phyloP scores from a whole-genome alignment of 2,888 invertebrate genomes.

The Andrena flavipes region DNA sequence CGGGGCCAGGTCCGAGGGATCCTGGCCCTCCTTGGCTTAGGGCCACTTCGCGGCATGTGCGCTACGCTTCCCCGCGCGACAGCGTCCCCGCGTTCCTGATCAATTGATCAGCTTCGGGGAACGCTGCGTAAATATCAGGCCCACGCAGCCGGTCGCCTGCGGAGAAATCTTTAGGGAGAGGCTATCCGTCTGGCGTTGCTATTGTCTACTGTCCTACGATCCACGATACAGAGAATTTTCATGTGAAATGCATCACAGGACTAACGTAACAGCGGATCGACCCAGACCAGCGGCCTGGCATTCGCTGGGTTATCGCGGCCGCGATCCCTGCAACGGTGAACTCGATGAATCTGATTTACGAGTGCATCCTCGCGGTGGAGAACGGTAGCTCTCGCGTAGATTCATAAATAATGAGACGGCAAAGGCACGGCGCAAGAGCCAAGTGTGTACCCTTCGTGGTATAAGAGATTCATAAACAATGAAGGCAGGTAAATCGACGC shows the following conservation, averaged over 20 bases:
- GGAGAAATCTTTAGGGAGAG: constrained; percentile 4
- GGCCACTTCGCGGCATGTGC: constrained; percentile 33
- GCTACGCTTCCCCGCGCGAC: constrained; percentile 37
- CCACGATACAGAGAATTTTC: no score
- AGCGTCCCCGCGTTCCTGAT: constrained; percentile 44
- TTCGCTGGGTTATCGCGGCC: constrained; percentile 43
- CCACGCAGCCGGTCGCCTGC: constrained; percentile 7
- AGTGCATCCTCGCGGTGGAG: constrained; percentile 41
- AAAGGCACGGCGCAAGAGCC: background rate
- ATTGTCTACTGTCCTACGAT: no score
- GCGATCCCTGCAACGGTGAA: constrained; percentile 51
- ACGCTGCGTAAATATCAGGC: constrained; percentile 46
- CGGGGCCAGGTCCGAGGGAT: constrained; percentile 1
- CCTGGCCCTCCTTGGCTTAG: constrained; percentile 9
- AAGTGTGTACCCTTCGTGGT: constrained; percentile 25
- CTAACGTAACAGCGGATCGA: constrained; percentile 10
- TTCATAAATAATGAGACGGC: constrained; percentile 73
- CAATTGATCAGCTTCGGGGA: constrained; percentile 40
- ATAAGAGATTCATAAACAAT: constrained; percentile 71
- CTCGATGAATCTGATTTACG: constrained; percentile 61
- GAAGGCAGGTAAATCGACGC: constrained; percentile 65
- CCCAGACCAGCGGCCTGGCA: constrained; percentile 20
- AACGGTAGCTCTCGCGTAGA: constrained; percentile 65
- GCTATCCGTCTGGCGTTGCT: background rate
- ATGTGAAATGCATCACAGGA: no score